Percentiles rank a stretch among this genome's conserved stretches.
Conservation (phyloP, 2,797 vertebrate genomes). For the Discoglossus pictus region DNA sequence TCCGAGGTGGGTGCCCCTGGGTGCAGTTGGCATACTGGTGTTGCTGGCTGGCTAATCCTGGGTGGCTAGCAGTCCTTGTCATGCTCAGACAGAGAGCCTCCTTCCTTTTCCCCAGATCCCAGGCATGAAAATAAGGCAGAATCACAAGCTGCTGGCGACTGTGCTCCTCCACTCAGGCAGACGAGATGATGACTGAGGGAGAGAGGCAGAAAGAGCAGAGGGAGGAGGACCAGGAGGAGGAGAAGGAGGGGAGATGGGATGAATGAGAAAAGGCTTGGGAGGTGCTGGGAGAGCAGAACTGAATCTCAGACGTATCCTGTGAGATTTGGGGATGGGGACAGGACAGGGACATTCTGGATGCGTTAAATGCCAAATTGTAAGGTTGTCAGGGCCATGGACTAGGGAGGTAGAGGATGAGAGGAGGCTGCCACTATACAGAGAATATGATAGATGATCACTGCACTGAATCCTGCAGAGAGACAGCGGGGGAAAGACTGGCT, state of each 20-base stretch:
- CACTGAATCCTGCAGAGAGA: too few species aligned
- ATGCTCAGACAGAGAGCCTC: conserved; percentile 90
- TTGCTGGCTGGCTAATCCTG: conserved; percentile 78
- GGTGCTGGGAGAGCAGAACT: conserved; percentile 19
- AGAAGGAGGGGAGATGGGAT: conserved; percentile 60
- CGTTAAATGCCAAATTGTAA: conserved; percentile 2
- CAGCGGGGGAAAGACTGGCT: too few species aligned
- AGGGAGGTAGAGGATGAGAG: background rate
- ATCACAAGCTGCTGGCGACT: conserved; percentile 37
- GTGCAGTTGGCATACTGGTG: conserved; percentile 70
- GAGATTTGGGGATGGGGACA: conserved; percentile 16
- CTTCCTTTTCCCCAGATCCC: conserved; percentile 75
- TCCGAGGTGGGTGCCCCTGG: conserved; percentile 66
- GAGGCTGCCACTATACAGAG: background rate
- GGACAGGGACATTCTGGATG: background rate
- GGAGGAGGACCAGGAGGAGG: conserved; percentile 64
- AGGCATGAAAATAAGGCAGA: conserved; percentile 72
- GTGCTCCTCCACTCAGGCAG: conserved; percentile 58
- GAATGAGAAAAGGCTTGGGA: conserved; percentile 33
- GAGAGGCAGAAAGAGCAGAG: conserved; percentile 61
- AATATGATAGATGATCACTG: too few species aligned
- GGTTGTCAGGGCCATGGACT: too few species aligned
- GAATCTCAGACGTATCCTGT: conserved; percentile 7
- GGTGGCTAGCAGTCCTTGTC: conserved; percentile 92
- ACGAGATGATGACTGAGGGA: conserved; percentile 63